Evolutionary conservation across 1,140 invertebrate species (phyloP).

Genomic region (Dinoponera quadriceps): DNA sequence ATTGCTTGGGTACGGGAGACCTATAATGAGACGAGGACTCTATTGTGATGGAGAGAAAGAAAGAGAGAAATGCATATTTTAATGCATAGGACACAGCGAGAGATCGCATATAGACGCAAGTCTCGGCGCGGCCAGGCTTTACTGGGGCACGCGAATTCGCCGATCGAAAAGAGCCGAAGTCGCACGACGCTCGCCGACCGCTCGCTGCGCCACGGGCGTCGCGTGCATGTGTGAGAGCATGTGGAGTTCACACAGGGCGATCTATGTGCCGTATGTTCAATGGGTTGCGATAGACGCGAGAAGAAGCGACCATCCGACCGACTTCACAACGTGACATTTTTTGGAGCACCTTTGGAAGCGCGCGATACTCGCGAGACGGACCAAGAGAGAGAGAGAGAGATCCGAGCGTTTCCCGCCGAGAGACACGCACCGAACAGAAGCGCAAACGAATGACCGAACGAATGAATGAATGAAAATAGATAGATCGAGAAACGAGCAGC

Average conservation of each 20-base stretch:
- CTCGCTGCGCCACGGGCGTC: conserved; percentile 23
- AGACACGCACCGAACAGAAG: too few relatives aligned
- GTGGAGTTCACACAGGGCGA: not conserved
- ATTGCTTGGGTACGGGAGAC: not conserved
- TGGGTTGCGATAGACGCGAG: not conserved
- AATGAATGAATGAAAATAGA: too few relatives aligned
- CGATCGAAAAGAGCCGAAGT: conserved; percentile 55
- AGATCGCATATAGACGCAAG: conserved; percentile 15
- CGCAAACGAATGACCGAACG: too few relatives aligned
- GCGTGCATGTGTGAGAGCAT: not conserved
- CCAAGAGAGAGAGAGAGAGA: too few relatives aligned
- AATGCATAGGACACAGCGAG: conserved; percentile 26
- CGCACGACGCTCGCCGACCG: conserved; percentile 39
- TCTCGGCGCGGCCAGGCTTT: conserved; percentile 34
- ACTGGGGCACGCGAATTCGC: conserved; percentile 44
- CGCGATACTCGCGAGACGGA: too few relatives aligned
- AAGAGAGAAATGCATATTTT: conserved; percentile 12
- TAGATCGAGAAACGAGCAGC: too few relatives aligned
- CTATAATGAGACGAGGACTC: too few relatives aligned
- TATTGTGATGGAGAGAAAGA: too few relatives aligned
- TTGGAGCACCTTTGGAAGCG: too few relatives aligned
- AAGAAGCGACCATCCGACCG: not conserved
- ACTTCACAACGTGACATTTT: not conserved
- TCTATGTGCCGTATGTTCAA: not conserved
- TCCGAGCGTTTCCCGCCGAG: too few relatives aligned